phyloP scores from a whole-genome alignment of 2,797 vertebrate genomes.

The Esox masquinongy region DNA sequence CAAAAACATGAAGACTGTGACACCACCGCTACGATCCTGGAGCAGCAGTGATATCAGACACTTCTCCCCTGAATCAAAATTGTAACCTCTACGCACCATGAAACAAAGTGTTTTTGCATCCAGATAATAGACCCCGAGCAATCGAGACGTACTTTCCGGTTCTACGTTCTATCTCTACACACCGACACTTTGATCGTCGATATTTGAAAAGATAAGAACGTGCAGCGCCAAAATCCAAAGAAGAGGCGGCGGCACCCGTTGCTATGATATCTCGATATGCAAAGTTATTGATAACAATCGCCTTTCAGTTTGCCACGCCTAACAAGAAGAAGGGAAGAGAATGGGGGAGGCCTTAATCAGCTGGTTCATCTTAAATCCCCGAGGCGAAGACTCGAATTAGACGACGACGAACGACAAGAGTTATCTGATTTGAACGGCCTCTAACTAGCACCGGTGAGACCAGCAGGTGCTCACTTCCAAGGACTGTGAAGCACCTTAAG shows the following conservation, averaged over 20 bases:
- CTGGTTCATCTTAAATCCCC: not conserved
- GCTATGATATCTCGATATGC: conserved; percentile 2
- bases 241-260: not conserved
- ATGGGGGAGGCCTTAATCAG: not conserved
- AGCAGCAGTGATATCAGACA: not conserved
- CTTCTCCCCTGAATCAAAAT: not conserved
- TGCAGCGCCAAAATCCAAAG: not conserved
- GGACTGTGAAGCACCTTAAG: not conserved
- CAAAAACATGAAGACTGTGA: too few species aligned
- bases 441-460: not conserved
- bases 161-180: not conserved
- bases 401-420: not conserved
- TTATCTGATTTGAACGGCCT: not conserved
- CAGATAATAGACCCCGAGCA: not conserved
- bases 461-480: not conserved
- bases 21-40: not conserved
- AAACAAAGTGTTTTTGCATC: not conserved
- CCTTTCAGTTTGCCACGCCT: not conserved
- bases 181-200: not conserved
- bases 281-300: not conserved
- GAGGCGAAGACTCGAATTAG: not conserved
- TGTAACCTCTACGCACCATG: not conserved
- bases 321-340: not conserved
- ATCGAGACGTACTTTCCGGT: not conserved
- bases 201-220: conserved; percentile 1